phyloP scores from a whole-genome alignment of 2,888 invertebrate genomes.

The Hypercompe scribonia region DNA sequence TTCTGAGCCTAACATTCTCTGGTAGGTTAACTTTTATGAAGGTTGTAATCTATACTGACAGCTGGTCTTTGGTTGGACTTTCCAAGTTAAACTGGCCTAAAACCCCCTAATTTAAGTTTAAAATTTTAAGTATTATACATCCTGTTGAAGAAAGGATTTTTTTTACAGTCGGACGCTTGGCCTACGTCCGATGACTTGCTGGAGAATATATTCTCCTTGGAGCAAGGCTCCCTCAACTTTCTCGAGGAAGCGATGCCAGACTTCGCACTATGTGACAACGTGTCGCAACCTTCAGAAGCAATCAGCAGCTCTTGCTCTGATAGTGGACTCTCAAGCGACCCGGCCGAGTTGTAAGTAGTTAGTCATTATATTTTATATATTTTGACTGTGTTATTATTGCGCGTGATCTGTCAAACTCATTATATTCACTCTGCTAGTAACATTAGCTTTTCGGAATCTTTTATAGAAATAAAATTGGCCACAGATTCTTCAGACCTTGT shows the following conservation, averaged over 20 bases:
- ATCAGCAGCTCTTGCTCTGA: conserved; percentile 87
- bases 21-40: too few species aligned
- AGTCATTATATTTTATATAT: conserved; percentile 12
- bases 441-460: not conserved
- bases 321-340: conserved; percentile 90
- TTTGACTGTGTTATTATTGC: not conserved
- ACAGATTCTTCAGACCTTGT: not conserved
- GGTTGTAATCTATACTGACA: too few species aligned
- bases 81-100: not conserved
- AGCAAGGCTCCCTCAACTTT: conserved; percentile 87
- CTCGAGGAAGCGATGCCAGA: conserved; percentile 85
- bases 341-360: conserved; percentile 83
- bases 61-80: not conserved
- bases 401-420: not conserved
- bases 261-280: conserved; percentile 72
- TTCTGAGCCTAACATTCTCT: too few species aligned
- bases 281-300: conserved; percentile 70
- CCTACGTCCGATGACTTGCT: conserved; percentile 88
- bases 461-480: not conserved
- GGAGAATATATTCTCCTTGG: conserved; percentile 90
- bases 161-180: conserved; percentile 79
- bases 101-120: not conserved
- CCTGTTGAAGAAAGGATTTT: conserved; percentile 17
- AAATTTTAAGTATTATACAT: not conserved
- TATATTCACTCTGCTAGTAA: not conserved